Evolutionary conservation across 30 jellyfish, hydroid and myxozoan species (phyloP).

Genomic region (Chironex yamaguchii): DNA sequence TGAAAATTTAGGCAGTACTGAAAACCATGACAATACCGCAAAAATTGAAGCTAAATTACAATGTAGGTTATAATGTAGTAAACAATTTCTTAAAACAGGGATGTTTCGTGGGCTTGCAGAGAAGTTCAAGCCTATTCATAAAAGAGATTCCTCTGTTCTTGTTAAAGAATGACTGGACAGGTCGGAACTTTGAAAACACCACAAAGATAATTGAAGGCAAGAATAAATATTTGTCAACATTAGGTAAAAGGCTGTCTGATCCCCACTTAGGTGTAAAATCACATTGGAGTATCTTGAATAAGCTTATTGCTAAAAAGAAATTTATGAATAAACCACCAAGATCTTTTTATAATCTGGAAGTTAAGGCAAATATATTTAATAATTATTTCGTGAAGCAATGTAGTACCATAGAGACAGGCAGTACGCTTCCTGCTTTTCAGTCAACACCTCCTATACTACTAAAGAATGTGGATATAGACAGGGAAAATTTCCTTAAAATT

Average conservation of each 20-base stretch:
- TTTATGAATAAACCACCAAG: slow-evolving; percentile 38
- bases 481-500: neutral
- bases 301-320: slow-evolving; percentile 41
- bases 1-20: too few relatives aligned
- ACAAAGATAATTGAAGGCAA: too few relatives aligned
- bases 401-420: slow-evolving; percentile 12
- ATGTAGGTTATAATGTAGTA: too few relatives aligned
- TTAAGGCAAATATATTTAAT: slow-evolving; percentile 38
- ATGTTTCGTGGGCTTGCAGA: too few relatives aligned
- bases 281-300: slow-evolving; percentile 48
- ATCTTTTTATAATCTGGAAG: too few relatives aligned
- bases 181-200: neutral
- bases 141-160: too few relatives aligned
- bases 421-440: slow-evolving; percentile 17
- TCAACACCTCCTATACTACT: slow-evolving; percentile 2
- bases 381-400: slow-evolving; percentile 45
- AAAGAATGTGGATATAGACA: slow-evolving; percentile 23
- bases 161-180: too few relatives aligned
- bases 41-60: too few relatives aligned
- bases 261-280: slow-evolving; percentile 51
- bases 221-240: slow-evolving; percentile 4
- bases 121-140: too few relatives aligned
- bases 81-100: too few relatives aligned
- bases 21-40: too few relatives aligned
- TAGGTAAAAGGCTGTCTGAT: slow-evolving; percentile 33